Conservation (phyloP, 2,888 invertebrate genomes). For the Eupelmus urozonus region DNA sequence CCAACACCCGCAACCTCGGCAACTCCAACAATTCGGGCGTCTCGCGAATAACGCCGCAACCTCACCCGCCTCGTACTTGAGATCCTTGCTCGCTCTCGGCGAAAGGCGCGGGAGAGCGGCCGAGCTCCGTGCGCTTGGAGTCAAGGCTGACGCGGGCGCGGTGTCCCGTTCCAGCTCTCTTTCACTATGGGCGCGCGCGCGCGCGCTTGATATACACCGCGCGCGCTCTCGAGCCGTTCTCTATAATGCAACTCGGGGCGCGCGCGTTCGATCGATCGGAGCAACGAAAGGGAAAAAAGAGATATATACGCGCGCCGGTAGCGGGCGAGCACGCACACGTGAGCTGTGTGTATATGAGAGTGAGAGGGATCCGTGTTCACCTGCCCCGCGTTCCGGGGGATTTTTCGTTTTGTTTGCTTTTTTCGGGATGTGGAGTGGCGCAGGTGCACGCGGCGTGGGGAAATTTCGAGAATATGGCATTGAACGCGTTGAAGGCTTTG, state of each 20-base stretch:
- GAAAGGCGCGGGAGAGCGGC: slow-evolving; percentile 53
- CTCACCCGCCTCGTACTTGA: too few species aligned
- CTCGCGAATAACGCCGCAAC: neutral
- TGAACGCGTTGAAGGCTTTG: neutral
- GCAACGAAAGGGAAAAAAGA: neutral
- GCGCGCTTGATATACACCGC: slow-evolving; percentile 11
- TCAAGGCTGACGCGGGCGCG: slow-evolving; percentile 58
- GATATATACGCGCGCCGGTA: neutral
- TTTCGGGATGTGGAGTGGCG: neutral
- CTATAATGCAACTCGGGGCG: slow-evolving; percentile 15
- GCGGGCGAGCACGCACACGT: neutral
- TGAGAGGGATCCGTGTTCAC: neutral
- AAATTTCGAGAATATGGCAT: neutral
- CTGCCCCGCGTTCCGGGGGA: neutral
- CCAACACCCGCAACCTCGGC: too few species aligned
- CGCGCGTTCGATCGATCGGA: slow-evolving; percentile 11
- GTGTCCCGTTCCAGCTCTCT: slow-evolving; percentile 57
- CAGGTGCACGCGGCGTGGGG: neutral
- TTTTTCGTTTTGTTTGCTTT: neutral
- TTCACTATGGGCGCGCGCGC: slow-evolving; percentile 38
- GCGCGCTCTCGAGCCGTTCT: slow-evolving; percentile 13
- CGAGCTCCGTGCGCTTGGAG: slow-evolving; percentile 29
- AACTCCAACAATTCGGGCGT: too few species aligned
- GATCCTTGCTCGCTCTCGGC: neutral
- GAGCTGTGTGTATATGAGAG: neutral